Percentiles rank a stretch among this genome's conserved stretches.
These are phyloP conservation scores for Calliopsis andreniformis DNA, from an alignment of 1,140 invertebrate genomes.

Conservation along the genomic window DNA sequence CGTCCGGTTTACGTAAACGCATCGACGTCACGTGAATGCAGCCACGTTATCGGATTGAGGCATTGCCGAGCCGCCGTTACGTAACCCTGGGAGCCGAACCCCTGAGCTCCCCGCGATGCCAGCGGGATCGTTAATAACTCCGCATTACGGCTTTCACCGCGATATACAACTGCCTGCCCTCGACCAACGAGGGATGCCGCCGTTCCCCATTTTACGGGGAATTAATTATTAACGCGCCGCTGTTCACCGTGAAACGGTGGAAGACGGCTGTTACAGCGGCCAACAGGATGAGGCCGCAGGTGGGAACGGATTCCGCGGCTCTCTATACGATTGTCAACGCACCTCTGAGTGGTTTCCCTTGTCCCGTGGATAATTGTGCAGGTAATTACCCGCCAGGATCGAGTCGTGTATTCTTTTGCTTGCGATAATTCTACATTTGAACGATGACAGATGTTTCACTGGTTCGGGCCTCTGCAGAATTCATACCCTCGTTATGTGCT, in stretches of 20 bases:
- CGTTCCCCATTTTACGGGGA: constrained; percentile 53
- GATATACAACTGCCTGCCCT: constrained; percentile 22
- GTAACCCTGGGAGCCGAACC: constrained; percentile 28
- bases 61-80: constrained; percentile 35
- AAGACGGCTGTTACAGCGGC: constrained; percentile 18
- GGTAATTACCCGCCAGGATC: no score
- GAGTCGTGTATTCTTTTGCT: no score
- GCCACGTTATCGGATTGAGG: constrained; percentile 36
- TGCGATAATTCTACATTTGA: no score
- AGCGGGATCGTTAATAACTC: constrained; percentile 52
- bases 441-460: no score
- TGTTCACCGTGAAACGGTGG: neutral
- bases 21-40: constrained; percentile 11
- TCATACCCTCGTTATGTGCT: no score
- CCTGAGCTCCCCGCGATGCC: neutral
- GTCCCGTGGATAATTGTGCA: neutral
- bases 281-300: neutral
- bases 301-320: constrained; percentile 6
- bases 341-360: constrained; percentile 6
- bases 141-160: constrained; percentile 51
- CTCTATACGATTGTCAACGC: constrained; percentile 12
- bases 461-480: no score
- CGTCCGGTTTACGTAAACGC: constrained; percentile 24
- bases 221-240: constrained; percentile 53
- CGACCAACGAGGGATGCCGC: constrained; percentile 24